Percentiles rank a stretch among this genome's conserved stretches.
These are phyloP conservation scores for Sparidentex hasta DNA, from an alignment of 2,797 vertebrate species.

Conservation along the genomic window DNA sequence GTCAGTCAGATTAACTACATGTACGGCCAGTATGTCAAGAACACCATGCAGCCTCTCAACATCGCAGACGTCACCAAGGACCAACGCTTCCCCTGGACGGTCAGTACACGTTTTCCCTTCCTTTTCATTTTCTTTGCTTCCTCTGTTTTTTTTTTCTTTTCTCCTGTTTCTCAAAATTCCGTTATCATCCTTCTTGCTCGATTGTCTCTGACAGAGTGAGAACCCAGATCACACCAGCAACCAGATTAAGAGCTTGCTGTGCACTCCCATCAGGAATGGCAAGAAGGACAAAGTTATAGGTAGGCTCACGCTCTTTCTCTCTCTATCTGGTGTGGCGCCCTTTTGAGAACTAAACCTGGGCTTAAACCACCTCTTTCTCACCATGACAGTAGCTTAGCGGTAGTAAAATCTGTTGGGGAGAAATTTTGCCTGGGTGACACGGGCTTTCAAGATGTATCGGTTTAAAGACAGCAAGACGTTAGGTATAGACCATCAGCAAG, in stretches of 20 bases:
- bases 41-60: conserved; percentile 94
- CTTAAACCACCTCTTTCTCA: conserved; percentile 3
- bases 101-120: conserved; percentile 73
- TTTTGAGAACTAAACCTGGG: not conserved
- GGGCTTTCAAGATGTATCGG: not conserved
- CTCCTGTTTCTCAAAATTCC: not conserved
- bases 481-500: not conserved
- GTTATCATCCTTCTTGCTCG: conserved; percentile 12
- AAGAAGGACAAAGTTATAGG: conserved; percentile 99
- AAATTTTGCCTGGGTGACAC: not conserved
- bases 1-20: conserved; percentile 95
- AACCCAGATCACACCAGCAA: conserved; percentile 83
- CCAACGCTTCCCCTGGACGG: conserved; percentile 93
- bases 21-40: conserved; percentile 96
- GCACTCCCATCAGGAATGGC: conserved; percentile 95
- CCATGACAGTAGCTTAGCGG: not conserved
- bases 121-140: not conserved
- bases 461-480: not conserved
- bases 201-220: conserved; percentile 87
- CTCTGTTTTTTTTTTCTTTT: not conserved
- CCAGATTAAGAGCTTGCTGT: conserved; percentile 92
- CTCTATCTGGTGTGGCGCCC: not conserved
- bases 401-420: not conserved
- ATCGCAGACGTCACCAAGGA: conserved; percentile 92
- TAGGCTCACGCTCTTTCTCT: conserved; percentile 64